Percentiles rank a stretch among this genome's conserved stretches.
Conservation (phyloP, 2,888 invertebrate genomes). For the Ariolimax columbianus region DNA sequence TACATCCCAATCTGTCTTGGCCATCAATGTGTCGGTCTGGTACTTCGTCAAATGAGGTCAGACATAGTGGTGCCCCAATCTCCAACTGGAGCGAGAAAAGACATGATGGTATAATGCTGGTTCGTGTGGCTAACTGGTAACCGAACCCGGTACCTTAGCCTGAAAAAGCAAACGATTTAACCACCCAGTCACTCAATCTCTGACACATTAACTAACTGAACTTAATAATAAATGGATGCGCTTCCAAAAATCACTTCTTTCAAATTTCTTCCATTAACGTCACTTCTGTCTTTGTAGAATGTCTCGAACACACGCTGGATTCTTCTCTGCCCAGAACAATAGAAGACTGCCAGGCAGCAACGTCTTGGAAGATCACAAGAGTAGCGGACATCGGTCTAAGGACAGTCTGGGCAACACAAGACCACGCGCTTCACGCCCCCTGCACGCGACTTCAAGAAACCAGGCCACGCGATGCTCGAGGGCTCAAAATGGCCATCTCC, state of each 20-base stretch:
- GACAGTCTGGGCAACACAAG: neutral
- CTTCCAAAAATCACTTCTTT: neutral
- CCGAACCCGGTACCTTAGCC: no score
- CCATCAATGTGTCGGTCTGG: no score
- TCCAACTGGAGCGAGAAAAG: neutral
- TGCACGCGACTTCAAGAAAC: constrained; percentile 1
- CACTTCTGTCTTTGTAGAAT: neutral
- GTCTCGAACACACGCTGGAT: neutral
- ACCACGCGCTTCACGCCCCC: neutral
- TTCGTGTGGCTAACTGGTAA: no score
- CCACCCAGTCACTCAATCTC: no score
- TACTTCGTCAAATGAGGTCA: no score
- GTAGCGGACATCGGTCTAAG: neutral
- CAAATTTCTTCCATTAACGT: neutral
- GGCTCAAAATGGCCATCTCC: neutral
- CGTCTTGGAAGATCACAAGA: neutral
- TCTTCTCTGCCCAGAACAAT: neutral
- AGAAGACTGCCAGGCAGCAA: neutral
- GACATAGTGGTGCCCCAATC: no score
- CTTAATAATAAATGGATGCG: neutral
- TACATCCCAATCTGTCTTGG: no score
- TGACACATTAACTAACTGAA: neutral
- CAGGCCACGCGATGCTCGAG: neutral
- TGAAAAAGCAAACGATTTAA: no score
- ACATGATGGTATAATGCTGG: neutral